Evolutionary conservation across 2,113 vertebrate genomes (phyloP), one percentile per base, ranked within the genome.

Genomic region (Nettapus auritus): DNA sequence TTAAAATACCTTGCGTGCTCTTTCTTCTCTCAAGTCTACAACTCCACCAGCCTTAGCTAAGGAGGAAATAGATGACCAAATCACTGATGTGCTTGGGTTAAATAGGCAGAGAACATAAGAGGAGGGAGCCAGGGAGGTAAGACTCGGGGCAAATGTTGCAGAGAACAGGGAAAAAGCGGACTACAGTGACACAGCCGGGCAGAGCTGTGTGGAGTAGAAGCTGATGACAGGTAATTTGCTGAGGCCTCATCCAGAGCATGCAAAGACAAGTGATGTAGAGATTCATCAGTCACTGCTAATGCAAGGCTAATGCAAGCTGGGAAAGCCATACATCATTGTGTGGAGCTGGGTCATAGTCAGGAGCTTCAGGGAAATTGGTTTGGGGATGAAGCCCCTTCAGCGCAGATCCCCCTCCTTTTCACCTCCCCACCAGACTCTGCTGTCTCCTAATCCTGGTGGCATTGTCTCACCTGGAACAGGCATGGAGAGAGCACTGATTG

Each of bases 401-500:
- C 57, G 53, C 50, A 92, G 59, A 33, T 75, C 69, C 53, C 81
- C 52, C 26, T 78, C 28, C 31, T 79, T 68, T 64, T 56, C 38
- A 36, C 8, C 14, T 67, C 36, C 66, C 57, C 59, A 33, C 13
- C 44, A 71, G 29, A 16, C 22, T 59, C 19, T 1, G 13, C 15
- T n/a, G 3, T 36, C 56, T 82, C 56, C 57, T 82, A 40, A 9
- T 36, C 8, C 85, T 62, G 19, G 4, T 74, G 48, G 69, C 31
- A 48, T 75, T 64, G 29, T 50, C 46, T 55, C 60, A 63, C 11
- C 12, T 67, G 67, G 46, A 66, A 14, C 8, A 68, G 78, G 26
- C 26, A 34, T 1, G 3, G 29, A 60, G 34, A 15, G 34, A 82
- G 25, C 2, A 3, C 23, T 79, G 26, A n/a, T 9, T 0, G 0